A percentile compares a stretch with the other conserved stretches of the same genome.
These are phyloP conservation scores for Cotesia chilonis DNA, from an alignment of 1,140 invertebrate genomes.

Conservation along the genomic window DNA sequence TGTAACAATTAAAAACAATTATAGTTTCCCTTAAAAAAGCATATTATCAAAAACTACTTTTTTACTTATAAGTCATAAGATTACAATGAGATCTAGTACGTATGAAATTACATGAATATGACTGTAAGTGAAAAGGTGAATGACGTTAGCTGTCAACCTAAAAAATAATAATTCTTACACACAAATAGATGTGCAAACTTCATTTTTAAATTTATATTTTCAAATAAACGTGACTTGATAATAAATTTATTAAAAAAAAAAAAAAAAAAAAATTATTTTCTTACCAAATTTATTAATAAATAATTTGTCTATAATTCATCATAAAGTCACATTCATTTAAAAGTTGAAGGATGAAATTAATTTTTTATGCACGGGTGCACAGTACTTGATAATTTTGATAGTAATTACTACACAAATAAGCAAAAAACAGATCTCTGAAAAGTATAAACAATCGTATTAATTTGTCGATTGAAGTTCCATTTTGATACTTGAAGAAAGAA, in stretches of 20 bases:
- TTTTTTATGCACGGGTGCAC: too few relatives aligned
- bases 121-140: not conserved
- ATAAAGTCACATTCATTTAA: too few relatives aligned
- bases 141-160: not conserved
- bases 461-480: not conserved
- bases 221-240: too few relatives aligned
- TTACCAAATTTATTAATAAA: too few relatives aligned
- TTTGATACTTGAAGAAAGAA: not conserved
- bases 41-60: not conserved
- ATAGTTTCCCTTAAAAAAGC: not conserved
- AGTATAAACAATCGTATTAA: not conserved
- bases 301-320: too few relatives aligned
- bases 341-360: too few relatives aligned
- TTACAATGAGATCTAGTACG: not conserved
- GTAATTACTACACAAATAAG: not conserved
- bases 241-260: too few relatives aligned
- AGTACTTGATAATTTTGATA: not conserved
- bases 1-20: too few relatives aligned
- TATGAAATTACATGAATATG: conserved; percentile 12
- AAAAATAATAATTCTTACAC: too few relatives aligned
- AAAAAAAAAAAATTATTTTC: too few relatives aligned
- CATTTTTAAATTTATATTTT: too few relatives aligned
- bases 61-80: not conserved
- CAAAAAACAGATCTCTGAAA: not conserved
- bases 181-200: too few relatives aligned